Evolutionary conservation across 2,888 invertebrate genomes (phyloP), one percentile per base, ranked within the genome.

Genomic region (Helicoverpa assulta): DNA sequence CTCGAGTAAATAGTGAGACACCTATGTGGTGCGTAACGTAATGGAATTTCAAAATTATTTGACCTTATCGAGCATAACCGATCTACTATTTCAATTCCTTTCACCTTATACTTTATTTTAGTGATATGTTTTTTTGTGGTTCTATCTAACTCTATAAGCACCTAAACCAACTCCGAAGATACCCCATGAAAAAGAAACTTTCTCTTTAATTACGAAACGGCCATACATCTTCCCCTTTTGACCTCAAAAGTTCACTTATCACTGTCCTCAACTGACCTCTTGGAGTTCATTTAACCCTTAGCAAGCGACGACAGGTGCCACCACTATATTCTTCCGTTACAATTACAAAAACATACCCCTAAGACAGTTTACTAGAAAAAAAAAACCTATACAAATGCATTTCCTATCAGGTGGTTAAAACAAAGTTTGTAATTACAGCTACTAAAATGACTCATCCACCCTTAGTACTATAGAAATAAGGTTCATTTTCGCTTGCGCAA

Each of bases 241-340:
- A 51, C 33, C 55, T 6, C 12, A 0, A 57, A 78, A 61, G 19
- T 52, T 8, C 16, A 47, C 78, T 73, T 75, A 77, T 74, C 83
- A 76, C 53, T 75, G 78, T 51, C 76, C 76, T 76, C 67, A 71
- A 21, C 33, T 83, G 77, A 83, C 83, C 83, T 67, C 67, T 59
- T 18, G 40, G 55, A 66, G 81, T 68, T 81, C 73, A 12, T 80
- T 80, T 77, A 80, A 83, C 83, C 71, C 74, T 73, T 64, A 61
- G 69, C 69, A 73, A 51, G 68, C n/a, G 29, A 40, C 65, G 75
- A 83, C 83, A 81, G 83, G 81, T 83, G 83, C 58, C 64, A 56
- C 12, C 56, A 82, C 80, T 78, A 68, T 78, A 68, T 62, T 80
- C 81, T 85, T 85, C 87, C 87, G 88, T 89, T 89, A 88, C 74